Evolutionary conservation across 2,888 invertebrate genomes (phyloP).

Genomic region (Noctua pronuba): DNA sequence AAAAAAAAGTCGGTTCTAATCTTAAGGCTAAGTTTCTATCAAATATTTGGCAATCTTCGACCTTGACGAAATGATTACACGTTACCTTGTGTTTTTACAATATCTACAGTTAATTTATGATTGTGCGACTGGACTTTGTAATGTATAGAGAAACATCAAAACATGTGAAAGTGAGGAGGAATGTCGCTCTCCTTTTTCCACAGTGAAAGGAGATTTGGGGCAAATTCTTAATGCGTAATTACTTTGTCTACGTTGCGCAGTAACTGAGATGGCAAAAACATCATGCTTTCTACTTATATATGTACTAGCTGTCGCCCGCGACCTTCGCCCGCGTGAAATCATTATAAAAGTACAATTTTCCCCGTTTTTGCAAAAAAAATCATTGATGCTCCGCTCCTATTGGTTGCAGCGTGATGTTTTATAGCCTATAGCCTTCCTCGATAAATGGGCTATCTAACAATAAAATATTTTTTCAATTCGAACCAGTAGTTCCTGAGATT

Average conservation of each 20-base stretch:
- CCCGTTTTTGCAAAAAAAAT: no score
- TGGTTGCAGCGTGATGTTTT: no score
- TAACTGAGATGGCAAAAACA: conserved; percentile 7
- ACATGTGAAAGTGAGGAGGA: conserved; percentile 55
- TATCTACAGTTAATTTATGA: conserved; percentile 28
- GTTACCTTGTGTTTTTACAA: conserved; percentile 32
- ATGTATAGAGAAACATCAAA: conserved; percentile 28
- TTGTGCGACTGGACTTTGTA: conserved; percentile 26
- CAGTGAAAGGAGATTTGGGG: conserved; percentile 61
- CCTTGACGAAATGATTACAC: conserved; percentile 48
- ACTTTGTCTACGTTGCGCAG: conserved; percentile 40
- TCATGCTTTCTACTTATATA: conserved; percentile 35
- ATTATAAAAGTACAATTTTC: no score
- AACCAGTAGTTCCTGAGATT: no score
- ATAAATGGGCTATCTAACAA: no score
- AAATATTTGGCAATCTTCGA: conserved; percentile 48
- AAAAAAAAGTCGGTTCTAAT: conserved; percentile 21
- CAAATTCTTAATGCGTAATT: conserved; percentile 58
- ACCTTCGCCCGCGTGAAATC: no score
- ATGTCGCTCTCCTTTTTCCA: conserved; percentile 46
- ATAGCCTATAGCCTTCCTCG: no score
- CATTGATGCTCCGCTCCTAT: no score
- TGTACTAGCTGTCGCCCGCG: no score
- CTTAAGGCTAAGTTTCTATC: conserved; percentile 51
- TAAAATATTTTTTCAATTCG: no score